Evolutionary conservation across 2,797 vertebrate genomes (phyloP), one percentile per base, ranked within the genome.

Genomic region (Sphenopsis melanotis): DNA sequence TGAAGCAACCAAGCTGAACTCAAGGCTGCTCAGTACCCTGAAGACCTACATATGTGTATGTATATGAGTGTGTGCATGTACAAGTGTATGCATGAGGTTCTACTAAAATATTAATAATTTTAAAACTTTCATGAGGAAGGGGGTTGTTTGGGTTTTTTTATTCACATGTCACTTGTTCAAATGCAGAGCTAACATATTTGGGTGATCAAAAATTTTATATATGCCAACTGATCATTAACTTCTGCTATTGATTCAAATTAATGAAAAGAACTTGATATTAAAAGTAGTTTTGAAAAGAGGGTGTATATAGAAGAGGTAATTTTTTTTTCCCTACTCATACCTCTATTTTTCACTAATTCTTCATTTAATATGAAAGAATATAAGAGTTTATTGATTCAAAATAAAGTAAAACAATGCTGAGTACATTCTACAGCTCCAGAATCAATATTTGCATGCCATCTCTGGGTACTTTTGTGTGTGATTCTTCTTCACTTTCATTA

Each of bases 11-110:
- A 42, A 19, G 6, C 2, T n/a, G 76, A 71, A 76, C 14, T 56
- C 29, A 61, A 61, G 30, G 30, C 14, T 57, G 4, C 44, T 64
- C 23, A 61, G 69, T 93, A 83, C 36, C 17, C 23, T 42, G 50
- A 86, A 37, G 5, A 13, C 10, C 2, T 68, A 3, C 0, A 1
- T 29, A 55, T 11, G 0, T 63, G 11, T 34, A n/a, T 36, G 10
- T 21, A 1, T 55, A 10, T n/a, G 1, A 37, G 3, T 36, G 29
- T 27, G 8, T 13, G 2, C 16, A 20, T 27, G 26, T 53, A 24
- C 12, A 81, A 34, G 21, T 20, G 0, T 18, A 23, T 46, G 30
- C 11, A 11, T 20, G 56, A 64, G 56, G 5, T 59, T 77, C 20
- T 63, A 74, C 2, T 42, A 52, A 85, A 81, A 49, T 24, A n/a